A percentile compares a stretch with the other conserved stretches of the same genome.
These are phyloP conservation scores for Oreochromis grahami DNA, from an alignment of 2,797 vertebrate species.

Conservation along the genomic window DNA sequence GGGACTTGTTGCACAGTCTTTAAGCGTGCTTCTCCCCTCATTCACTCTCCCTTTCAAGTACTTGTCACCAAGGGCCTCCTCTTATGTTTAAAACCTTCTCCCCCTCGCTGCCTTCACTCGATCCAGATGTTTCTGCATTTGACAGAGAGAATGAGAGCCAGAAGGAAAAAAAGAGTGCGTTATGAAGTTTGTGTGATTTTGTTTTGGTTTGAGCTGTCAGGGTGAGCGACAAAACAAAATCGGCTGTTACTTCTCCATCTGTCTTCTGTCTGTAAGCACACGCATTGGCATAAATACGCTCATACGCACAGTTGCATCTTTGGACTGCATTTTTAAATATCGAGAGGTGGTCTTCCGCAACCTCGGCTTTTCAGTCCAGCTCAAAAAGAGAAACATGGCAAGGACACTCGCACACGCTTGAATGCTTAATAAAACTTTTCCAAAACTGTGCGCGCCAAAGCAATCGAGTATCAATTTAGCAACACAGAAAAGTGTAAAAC, in stretches of 20 bases:
- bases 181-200: slow-evolving; percentile 51
- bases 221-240: slow-evolving; percentile 54
- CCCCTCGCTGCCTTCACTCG: slow-evolving; percentile 49
- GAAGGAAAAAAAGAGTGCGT: neutral
- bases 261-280: neutral
- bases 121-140: slow-evolving; percentile 67
- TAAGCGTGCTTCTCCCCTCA: neutral
- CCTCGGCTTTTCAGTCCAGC: slow-evolving; percentile 8
- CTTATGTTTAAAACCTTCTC: slow-evolving; percentile 37
- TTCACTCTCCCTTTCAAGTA: slow-evolving; percentile 24
- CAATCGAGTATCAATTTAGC: neutral
- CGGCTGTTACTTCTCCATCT: slow-evolving; percentile 8
- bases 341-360: neutral
- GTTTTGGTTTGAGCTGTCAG: slow-evolving; percentile 63
- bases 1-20: neutral
- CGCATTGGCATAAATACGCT: neutral
- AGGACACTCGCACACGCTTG: neutral
- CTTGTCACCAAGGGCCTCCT: slow-evolving; percentile 48
- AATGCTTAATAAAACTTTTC: neutral
- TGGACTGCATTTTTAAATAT: neutral
- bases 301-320: neutral
- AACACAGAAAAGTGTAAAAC: neutral
- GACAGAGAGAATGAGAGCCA: neutral
- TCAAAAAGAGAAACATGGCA: neutral
- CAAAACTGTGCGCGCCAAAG: neutral